Conservation (phyloP, 1,140 invertebrate genomes). For the Orussus abietinus region DNA sequence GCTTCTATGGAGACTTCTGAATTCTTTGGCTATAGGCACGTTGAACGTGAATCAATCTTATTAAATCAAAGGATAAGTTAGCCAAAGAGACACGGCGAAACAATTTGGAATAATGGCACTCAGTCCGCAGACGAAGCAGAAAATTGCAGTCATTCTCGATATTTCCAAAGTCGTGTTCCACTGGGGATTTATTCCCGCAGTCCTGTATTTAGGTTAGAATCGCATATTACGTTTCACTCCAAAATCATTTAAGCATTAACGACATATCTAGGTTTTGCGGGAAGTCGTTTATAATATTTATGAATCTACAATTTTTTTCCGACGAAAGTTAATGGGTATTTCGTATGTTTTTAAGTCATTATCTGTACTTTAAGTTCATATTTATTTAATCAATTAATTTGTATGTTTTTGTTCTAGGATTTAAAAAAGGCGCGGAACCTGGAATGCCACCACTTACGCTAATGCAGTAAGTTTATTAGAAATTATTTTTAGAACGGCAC, state of each 20-base stretch:
- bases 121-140: slow-evolving; percentile 55
- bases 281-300: too few relatives aligned
- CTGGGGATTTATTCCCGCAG: slow-evolving; percentile 66
- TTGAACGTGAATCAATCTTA: too few relatives aligned
- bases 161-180: slow-evolving; percentile 62
- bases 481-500: slow-evolving; percentile 5
- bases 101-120: slow-evolving; percentile 43
- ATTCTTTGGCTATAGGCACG: too few relatives aligned
- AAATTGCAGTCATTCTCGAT: slow-evolving; percentile 58
- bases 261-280: too few relatives aligned
- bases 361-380: slow-evolving; percentile 21
- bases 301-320: neutral
- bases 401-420: slow-evolving; percentile 47
- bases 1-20: too few relatives aligned
- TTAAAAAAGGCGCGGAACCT: slow-evolving; percentile 60
- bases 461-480: slow-evolving; percentile 50
- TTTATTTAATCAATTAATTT: slow-evolving; percentile 13
- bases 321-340: too few relatives aligned
- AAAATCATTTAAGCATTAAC: neutral
- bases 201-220: slow-evolving; percentile 64
- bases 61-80: too few relatives aligned
- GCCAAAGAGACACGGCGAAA: too few relatives aligned
- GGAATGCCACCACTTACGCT: slow-evolving; percentile 59
- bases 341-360: slow-evolving; percentile 7
- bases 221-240: slow-evolving; percentile 2